Percentiles rank a stretch among this genome's conserved stretches.
These are phyloP conservation scores for Caerostris extrusa DNA, from an alignment of 1,140 invertebrate species.

Conservation along the genomic window DNA sequence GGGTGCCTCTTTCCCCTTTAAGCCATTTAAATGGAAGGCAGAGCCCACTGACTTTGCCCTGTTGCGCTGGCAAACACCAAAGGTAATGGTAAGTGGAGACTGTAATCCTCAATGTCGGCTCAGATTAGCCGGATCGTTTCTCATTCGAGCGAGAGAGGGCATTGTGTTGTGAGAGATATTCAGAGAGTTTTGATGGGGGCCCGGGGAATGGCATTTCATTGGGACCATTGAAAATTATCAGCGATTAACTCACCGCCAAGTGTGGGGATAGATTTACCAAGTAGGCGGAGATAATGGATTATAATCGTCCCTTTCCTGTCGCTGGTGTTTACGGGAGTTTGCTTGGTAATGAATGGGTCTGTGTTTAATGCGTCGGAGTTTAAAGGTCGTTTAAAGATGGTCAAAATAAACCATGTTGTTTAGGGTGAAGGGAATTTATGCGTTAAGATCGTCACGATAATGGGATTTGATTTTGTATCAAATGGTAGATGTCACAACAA, in stretches of 20 bases:
- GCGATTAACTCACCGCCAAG: slow-evolving; percentile 12
- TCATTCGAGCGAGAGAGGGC: slow-evolving; percentile 15
- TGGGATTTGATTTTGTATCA: too few species aligned
- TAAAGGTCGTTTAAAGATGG: slow-evolving; percentile 1
- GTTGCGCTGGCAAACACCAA: slow-evolving; percentile 19
- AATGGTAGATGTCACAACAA: too few species aligned
- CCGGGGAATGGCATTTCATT: slow-evolving; percentile 17
- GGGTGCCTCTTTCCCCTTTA: slow-evolving; percentile 39
- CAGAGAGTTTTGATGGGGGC: not conserved
- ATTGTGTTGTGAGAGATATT: slow-evolving; percentile 20
- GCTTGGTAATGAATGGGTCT: not conserved
- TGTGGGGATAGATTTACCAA: not conserved
- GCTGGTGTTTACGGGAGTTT: too few species aligned
- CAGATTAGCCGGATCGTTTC: slow-evolving; percentile 54
- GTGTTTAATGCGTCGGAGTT: slow-evolving; percentile 3
- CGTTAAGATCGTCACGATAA: too few species aligned
- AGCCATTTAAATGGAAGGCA: slow-evolving; percentile 62
- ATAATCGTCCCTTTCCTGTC: not conserved
- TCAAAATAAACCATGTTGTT: not conserved
- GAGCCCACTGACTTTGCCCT: slow-evolving; percentile 36
- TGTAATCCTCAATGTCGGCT: slow-evolving; percentile 63
- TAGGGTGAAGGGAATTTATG: not conserved
- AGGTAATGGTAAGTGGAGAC: slow-evolving; percentile 25
- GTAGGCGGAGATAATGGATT: slow-evolving; percentile 31
- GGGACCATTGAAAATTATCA: slow-evolving; percentile 55